phyloP scores from a whole-genome alignment of 2,888 invertebrate genomes.

The Electrophaes corylata region DNA sequence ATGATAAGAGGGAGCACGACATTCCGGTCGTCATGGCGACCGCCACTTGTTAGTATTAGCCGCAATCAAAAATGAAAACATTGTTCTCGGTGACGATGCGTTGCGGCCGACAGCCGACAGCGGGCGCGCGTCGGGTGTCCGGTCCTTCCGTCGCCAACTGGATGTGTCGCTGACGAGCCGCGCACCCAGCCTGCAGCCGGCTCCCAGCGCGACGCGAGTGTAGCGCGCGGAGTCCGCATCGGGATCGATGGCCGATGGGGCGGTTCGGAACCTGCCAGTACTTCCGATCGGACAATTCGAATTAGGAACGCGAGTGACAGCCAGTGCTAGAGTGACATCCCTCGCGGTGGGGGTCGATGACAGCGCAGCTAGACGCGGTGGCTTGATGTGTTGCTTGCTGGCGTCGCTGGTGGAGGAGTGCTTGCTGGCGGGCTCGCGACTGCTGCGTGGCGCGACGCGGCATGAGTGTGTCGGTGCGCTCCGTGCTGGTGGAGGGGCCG shows the following conservation, averaged over 20 bases:
- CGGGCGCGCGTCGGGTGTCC: constrained; percentile 15
- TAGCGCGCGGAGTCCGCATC: background rate
- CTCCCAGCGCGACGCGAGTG: no score
- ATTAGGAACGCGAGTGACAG: constrained; percentile 34
- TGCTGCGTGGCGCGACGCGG: constrained; percentile 26
- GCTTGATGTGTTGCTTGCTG: constrained; percentile 66
- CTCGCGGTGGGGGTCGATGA: constrained; percentile 1
- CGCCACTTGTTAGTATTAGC: constrained; percentile 20
- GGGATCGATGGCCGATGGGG: constrained; percentile 7
- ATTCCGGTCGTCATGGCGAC: constrained; percentile 54
- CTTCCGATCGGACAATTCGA: constrained; percentile 14
- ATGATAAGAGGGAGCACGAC: constrained; percentile 43
- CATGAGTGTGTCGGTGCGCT: constrained; percentile 73
- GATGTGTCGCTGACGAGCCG: constrained; percentile 11
- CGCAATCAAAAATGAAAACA: constrained; percentile 8
- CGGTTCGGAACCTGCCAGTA: background rate
- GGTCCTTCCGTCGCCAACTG: constrained; percentile 5
- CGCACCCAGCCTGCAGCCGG: no score
- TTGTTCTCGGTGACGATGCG: constrained; percentile 4
- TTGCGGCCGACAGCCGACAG: constrained; percentile 25
- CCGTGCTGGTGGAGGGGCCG: constrained; percentile 74
- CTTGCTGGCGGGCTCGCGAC: constrained; percentile 45
- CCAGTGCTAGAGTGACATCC: constrained; percentile 19
- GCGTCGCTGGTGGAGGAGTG: constrained; percentile 60
- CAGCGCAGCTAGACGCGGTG: constrained; percentile 7